These are phyloP conservation scores for Drosophila rufa DNA, from an alignment of 1,140 invertebrate genomes.

Conservation along the genomic window DNA sequence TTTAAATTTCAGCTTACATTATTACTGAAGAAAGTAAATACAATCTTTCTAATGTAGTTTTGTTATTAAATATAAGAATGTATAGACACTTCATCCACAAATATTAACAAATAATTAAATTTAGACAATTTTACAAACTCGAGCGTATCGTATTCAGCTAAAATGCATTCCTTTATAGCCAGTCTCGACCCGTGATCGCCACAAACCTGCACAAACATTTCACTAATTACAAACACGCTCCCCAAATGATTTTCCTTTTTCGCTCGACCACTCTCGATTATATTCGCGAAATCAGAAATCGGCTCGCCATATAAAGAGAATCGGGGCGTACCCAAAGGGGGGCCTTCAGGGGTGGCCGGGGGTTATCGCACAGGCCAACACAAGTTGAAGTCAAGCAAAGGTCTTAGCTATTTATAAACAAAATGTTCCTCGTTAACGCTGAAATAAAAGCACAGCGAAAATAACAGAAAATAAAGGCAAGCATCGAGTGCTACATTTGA, in stretches of 20 bases:
- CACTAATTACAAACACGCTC: constrained; percentile 56
- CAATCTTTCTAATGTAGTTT: constrained; percentile 2
- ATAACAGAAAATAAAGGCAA: constrained; percentile 15
- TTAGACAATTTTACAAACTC: constrained; percentile 17
- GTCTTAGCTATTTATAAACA: constrained; percentile 69
- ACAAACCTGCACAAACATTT: constrained; percentile 55
- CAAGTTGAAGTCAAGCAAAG: constrained; percentile 61
- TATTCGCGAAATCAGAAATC: constrained; percentile 45
- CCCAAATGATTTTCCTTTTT: constrained; percentile 31
- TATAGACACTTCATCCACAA: not conserved
- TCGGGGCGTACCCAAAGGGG: not conserved
- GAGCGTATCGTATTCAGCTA: not conserved
- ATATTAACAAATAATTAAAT: constrained; percentile 16
- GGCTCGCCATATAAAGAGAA: constrained; percentile 34
- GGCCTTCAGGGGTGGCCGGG: constrained; percentile 1
- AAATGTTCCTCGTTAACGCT: constrained; percentile 31
- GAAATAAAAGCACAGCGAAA: constrained; percentile 14
- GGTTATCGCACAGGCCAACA: constrained; percentile 59
- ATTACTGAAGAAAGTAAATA: not conserved
- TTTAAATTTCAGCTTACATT: not conserved
- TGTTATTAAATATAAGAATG: not conserved
- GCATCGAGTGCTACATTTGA: constrained; percentile 24
- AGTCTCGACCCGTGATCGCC: not conserved
- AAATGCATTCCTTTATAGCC: constrained; percentile 20
- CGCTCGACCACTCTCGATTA: constrained; percentile 24